phyloP scores from a whole-genome alignment of 2,113 vertebrate species.

The Danionella cerebrum region DNA sequence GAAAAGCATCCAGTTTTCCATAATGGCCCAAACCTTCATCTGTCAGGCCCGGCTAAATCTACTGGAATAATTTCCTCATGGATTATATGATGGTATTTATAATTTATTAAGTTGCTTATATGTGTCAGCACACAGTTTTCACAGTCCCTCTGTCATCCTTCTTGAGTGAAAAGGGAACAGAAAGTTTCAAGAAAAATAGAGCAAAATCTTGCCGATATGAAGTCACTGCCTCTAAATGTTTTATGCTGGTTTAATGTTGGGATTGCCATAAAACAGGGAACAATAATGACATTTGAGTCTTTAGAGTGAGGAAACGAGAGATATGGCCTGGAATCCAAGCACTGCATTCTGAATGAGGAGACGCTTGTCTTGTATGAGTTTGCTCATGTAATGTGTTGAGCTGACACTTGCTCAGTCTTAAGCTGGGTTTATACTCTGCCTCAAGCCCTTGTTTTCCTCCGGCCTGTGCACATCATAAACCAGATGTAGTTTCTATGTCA shows the following conservation, averaged over 20 bases:
- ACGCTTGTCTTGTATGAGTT: constrained; percentile 16
- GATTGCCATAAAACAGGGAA: not conserved
- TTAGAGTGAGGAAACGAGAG: not conserved
- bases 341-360: constrained; percentile 20
- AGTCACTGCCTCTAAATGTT: constrained; percentile 1
- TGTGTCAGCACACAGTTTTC: constrained; percentile 17
- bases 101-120: constrained; percentile 38
- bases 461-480: no score
- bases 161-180: not conserved
- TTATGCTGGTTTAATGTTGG: not conserved
- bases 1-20: constrained; percentile 39
- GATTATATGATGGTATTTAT: constrained; percentile 39
- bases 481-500: no score
- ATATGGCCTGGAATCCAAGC: constrained; percentile 10
- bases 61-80: constrained; percentile 39
- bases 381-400: constrained; percentile 34
- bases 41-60: constrained; percentile 40
- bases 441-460: no score
- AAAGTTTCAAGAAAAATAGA: not conserved
- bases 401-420: constrained; percentile 16
- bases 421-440: not conserved
- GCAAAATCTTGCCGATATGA: not conserved
- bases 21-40: constrained; percentile 42
- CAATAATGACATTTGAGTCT: constrained; percentile 12
- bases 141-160: not conserved